A percentile compares a stretch with the other conserved stretches of the same genome.
Evolutionary conservation across 2,888 invertebrate species (phyloP).

Genomic region (Scaptomyza polygonia): DNA sequence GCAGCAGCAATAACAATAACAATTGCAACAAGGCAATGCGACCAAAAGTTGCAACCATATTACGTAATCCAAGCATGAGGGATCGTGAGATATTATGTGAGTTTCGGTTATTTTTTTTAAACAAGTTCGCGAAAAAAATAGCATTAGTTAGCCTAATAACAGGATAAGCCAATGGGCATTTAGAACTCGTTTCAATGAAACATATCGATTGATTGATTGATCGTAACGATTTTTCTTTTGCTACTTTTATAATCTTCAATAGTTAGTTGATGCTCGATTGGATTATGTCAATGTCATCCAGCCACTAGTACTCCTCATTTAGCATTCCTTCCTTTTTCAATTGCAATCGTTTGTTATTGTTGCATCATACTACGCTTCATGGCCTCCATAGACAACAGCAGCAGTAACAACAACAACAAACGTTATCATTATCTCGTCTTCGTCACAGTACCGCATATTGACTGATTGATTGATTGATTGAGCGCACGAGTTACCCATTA

Average conservation of each 20-base stretch:
- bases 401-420: conserved; percentile 19
- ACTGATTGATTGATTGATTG: conserved; percentile 33
- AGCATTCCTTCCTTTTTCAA: conserved; percentile 25
- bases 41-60: conserved; percentile 86
- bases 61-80: conserved; percentile 90
- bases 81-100: conserved; percentile 87
- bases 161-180: no score
- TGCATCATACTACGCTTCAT: conserved; percentile 60
- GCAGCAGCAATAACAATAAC: conserved; percentile 6
- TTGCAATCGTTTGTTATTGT: conserved; percentile 74
- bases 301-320: not conserved
- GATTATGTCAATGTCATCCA: not conserved
- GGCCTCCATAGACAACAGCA: conserved; percentile 50
- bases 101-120: conserved; percentile 60
- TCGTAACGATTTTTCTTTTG: not conserved
- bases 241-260: conserved; percentile 1
- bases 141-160: no score
- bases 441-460: conserved; percentile 8
- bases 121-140: no score
- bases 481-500: conserved; percentile 45
- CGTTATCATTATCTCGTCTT: conserved; percentile 12
- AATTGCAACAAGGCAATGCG: conserved; percentile 44
- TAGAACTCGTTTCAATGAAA: no score
- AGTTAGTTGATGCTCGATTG: conserved; percentile 1
- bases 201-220: no score